These are phyloP conservation scores for Apostichopus leukothele DNA, from an alignment of 53 echinoderm and acorn worm species.

Conservation along the genomic window DNA sequence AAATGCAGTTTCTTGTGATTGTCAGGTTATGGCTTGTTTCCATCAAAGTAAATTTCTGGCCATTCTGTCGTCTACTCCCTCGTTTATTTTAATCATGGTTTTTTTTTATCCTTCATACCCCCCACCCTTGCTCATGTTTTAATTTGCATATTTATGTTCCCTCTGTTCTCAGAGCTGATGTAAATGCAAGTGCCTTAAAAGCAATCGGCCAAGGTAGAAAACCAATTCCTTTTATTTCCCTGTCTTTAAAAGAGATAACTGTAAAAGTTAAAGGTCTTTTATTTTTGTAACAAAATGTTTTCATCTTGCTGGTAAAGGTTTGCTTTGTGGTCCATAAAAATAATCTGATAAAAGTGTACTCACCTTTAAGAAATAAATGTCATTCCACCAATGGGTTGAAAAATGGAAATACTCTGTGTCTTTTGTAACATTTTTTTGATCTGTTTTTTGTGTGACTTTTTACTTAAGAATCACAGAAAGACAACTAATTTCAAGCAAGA, in stretches of 20 bases:
- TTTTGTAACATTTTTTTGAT: too few relatives aligned
- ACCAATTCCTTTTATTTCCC: neutral
- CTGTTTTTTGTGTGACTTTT: too few relatives aligned
- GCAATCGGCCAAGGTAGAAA: slow-evolving; percentile 15
- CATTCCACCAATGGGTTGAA: slow-evolving; percentile 42
- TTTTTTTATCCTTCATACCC: neutral
- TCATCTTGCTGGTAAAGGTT: neutral
- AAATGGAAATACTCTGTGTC: neutral
- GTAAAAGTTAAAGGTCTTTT: slow-evolving; percentile 18
- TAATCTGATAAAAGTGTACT: neutral
- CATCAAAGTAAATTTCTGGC: too few relatives aligned
- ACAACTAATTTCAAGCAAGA: too few relatives aligned
- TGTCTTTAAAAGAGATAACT: neutral
- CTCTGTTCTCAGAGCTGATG: neutral
- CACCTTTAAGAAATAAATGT: slow-evolving; percentile 35
- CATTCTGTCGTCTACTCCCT: too few relatives aligned
- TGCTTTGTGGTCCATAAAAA: neutral
- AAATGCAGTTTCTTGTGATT: too few relatives aligned
- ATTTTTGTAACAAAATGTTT: slow-evolving; percentile 34
- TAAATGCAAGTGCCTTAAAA: slow-evolving; percentile 44
- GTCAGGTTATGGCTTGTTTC: too few relatives aligned
- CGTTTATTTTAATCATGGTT: too few relatives aligned
- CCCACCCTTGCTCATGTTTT: neutral
- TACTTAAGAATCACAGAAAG: too few relatives aligned
- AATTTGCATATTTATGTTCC: neutral